Conservation (phyloP, 2,797 vertebrate species). For the Caiman crocodilus region DNA sequence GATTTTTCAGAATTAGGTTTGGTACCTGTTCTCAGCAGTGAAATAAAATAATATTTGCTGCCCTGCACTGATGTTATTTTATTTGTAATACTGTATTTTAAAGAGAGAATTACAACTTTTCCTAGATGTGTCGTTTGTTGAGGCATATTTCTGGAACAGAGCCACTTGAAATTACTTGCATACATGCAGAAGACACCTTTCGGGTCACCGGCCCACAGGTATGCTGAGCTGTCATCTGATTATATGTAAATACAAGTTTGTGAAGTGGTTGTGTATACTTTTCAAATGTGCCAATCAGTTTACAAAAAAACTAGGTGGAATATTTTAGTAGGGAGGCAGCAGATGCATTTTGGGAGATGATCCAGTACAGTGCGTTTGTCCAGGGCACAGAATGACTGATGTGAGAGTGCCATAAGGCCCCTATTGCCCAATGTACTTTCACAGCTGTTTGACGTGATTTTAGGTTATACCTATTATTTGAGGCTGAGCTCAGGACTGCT, state of each 20-base stretch:
- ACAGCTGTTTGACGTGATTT: not conserved
- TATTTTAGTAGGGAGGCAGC: not conserved
- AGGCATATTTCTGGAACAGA: conserved; percentile 95
- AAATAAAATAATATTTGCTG: not conserved
- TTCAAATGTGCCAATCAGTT: not conserved
- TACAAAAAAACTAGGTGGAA: not conserved
- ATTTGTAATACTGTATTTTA: not conserved
- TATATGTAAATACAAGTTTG: not conserved
- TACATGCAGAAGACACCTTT: conserved; percentile 97
- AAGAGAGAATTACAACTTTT: not conserved
- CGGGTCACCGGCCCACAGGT: conserved; percentile 98
- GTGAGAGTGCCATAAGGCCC: not conserved
- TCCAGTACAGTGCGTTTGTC: not conserved
- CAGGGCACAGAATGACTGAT: not conserved
- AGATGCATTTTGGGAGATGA: rapidly evolving
- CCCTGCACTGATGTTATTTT: not conserved
- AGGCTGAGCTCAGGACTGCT: not conserved
- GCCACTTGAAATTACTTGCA: conserved; percentile 95
- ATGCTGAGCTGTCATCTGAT: conserved; percentile 42
- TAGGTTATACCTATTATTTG: not conserved
- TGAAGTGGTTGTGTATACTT: not conserved
- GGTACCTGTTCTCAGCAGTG: not conserved
- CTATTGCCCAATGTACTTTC: not conserved
- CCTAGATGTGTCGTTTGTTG: conserved; percentile 92
- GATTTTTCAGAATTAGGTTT: too few relatives aligned